Evolutionary conservation across 2,113 vertebrate species (phyloP), one percentile per base, ranked within the genome.

Genomic region (Heterotilapia buettikoferi): DNA sequence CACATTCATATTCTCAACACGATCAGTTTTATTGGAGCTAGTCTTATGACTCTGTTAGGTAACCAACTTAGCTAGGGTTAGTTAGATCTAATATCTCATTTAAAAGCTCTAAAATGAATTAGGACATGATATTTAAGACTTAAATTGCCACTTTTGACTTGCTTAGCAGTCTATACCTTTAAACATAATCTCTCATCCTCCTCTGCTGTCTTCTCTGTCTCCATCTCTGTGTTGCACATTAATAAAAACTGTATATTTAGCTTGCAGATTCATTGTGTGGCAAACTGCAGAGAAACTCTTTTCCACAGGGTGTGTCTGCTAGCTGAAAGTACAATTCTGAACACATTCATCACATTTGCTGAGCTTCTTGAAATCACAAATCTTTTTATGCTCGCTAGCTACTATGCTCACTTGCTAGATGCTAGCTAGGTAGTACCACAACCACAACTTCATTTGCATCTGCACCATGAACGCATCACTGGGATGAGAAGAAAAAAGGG

Each of bases 361-460:
- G 61, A 66, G 19, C 33, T 66, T 38, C 61, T 66, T 38, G 61
- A 66, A 66, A 66, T 66, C 61, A 3, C 6, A 0, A 38, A n/a
- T 66, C 0, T 38, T 66, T 66, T 21, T n/a, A 33, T 63, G 16
- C 1, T 61, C 0, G 16, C 3, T 61, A 61, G 29, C 57, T 61
- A 61, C 3, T 33, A 0, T 61, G 57, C 57, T 33, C 9, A 63
- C 6, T 63, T n/a, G 31, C 31, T 66, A 66, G 18, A 66, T 66
- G 18, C 61, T 66, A 66, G 61, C 33, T 66, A 66, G 4, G 10
- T n/a, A 66, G 31, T 38, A 38, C 61, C 61, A 66, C 63, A 33
- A 68, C 33, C 19, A 40, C 33, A 68, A 40, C 2, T 66, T 66
- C 10, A 21, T 14, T 40, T 40, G 6, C 11, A 68, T 68, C 63